Evolutionary conservation across 2,113 vertebrate species (phyloP).

Genomic region (Poecilia latipinna): DNA sequence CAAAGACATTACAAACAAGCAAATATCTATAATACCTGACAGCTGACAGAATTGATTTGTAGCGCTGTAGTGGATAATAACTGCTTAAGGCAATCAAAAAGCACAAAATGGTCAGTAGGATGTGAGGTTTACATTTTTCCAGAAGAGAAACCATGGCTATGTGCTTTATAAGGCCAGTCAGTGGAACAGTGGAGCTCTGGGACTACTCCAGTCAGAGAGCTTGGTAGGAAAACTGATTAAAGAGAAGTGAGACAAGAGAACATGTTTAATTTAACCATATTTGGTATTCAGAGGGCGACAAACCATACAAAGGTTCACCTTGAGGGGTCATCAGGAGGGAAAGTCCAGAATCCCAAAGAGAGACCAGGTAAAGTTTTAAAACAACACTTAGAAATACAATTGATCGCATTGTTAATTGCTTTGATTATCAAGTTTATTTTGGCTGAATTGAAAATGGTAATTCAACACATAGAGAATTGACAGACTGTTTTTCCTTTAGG

Average conservation of each 20-base stretch:
- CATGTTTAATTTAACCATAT: conserved; percentile 73
- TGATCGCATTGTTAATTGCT: conserved; percentile 79
- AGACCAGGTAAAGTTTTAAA: conserved; percentile 52
- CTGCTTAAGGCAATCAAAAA: conserved; percentile 3
- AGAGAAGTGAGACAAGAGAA: conserved; percentile 71
- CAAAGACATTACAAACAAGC: background rate
- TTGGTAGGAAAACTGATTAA: conserved; percentile 77
- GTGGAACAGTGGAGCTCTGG: conserved; percentile 53
- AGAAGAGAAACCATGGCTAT: conserved; percentile 34
- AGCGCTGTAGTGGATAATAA: conserved; percentile 9
- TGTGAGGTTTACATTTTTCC: conserved; percentile 31
- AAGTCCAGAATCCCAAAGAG: conserved; percentile 74
- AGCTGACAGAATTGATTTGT: conserved; percentile 17
- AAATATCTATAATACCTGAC: background rate
- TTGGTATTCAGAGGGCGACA: conserved; percentile 76
- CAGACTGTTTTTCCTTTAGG: conserved; percentile 35
- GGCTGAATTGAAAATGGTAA: conserved; percentile 74
- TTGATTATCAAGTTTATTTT: conserved; percentile 77
- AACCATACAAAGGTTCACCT: conserved; percentile 79
- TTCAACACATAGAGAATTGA: conserved; percentile 47
- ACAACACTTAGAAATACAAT: conserved; percentile 67
- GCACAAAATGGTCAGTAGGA: conserved; percentile 20
- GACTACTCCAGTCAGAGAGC: conserved; percentile 69
- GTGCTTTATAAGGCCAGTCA: conserved; percentile 65
- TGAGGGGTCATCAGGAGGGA: conserved; percentile 74